Evolutionary conservation across 64 coral and sea anemone genomes (phyloP), one percentile per base, ranked within the genome.

Genomic region (Porites australiensis): DNA sequence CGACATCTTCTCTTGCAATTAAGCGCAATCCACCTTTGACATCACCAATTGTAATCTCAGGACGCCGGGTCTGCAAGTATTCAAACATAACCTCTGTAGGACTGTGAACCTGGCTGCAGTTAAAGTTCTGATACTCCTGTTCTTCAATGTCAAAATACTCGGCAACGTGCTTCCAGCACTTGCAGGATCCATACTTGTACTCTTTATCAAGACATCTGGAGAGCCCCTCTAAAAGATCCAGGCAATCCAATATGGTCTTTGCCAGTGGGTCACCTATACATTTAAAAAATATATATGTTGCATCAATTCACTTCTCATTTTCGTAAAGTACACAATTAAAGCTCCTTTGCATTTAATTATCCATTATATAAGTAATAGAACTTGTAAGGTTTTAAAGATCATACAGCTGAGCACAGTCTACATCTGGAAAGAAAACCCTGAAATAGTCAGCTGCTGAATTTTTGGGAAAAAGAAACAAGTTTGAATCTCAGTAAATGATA

Each of bases 1-100:
- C 69, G 44, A 84, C 81, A 84, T 84, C 81, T 45, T 52, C 11
- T 43, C 81, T 84, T 5, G 19, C 62, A 50, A 84, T 84, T 15
- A 45, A 47, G 0, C 2, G 3, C 12, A 84, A 68, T 51, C 47
- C 63, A 69, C 50, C 62, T 68, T 84, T 84, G 7, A 84, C 6
- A 15, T 9, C 5, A 67, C 81, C 81, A 84, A 84, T 64, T 22
- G 81, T 84, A 19, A 84, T 51, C 4, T 84, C 19, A 51, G 81
- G 61, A 47, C 19, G 14, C 23, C 5, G 3, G 45, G 62, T 49
- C 47, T 84, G 3, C 44, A 84, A 84, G 49, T 68, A 84, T 8
- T 84, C 81, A 84, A 84, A 84, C 81, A 84, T 53, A 16, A 68
- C 44, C 62, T 84, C 81, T 12, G 81, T 84, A 51, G 81, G 81